Conservation (phyloP, 2,113 vertebrate species). For the Chionodraco myersi region DNA sequence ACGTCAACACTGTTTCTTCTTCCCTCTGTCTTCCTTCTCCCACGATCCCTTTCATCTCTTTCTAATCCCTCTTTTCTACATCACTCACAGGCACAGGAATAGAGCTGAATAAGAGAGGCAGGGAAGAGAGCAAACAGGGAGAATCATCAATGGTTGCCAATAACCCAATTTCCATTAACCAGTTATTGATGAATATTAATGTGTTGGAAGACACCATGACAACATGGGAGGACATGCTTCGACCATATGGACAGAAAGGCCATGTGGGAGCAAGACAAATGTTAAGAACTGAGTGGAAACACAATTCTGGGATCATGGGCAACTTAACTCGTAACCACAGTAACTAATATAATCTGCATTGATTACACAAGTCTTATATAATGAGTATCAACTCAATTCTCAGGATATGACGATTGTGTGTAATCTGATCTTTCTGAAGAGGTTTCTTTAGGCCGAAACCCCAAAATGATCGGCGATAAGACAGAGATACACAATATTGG, state of each 20-base stretch:
- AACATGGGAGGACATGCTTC: conserved; percentile 42
- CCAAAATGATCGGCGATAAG: no score
- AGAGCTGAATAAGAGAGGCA: not conserved
- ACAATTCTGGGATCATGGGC: no score
- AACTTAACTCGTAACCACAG: no score
- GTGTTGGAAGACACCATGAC: conserved; percentile 50
- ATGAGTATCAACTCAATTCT: no score
- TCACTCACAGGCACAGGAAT: not conserved
- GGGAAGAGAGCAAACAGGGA: conserved; percentile 10
- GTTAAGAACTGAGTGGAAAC: no score
- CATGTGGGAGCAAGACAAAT: not conserved
- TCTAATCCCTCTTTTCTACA: not conserved
- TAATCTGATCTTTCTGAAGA: no score
- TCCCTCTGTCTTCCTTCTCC: conserved; percentile 14
- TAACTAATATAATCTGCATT: not conserved
- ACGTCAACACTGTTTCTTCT: conserved; percentile 67
- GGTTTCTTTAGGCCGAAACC: no score
- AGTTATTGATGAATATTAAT: conserved; percentile 70
- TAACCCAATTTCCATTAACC: conserved; percentile 73
- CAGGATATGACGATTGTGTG: no score
- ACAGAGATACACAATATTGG: no score
- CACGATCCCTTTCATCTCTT: conserved; percentile 15
- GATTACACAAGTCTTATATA: not conserved
- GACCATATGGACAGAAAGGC: conserved; percentile 46
- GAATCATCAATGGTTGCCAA: conserved; percentile 32